Base-by-base conservation (phyloP, 2,797 vertebrate species). In the Schizopygopsis pylzovi region DNA sequence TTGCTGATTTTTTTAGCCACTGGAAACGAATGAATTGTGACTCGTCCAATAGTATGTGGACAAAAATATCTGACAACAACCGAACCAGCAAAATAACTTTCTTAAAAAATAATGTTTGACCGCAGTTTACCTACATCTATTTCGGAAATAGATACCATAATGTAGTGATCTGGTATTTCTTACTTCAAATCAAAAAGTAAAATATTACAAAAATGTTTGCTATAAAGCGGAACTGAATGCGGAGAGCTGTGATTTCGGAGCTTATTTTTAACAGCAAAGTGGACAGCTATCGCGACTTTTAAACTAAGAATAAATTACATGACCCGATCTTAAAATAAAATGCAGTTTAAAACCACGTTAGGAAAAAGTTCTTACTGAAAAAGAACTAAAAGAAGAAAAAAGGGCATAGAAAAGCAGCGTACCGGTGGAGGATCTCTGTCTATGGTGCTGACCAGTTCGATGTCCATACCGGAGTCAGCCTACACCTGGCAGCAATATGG, bases 401-500 rank as follows among this genome's bases (percentile, higher is more conserved):
- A 89, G 86, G 65, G 87, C 81, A 37, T 85, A 88, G 84, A 85
- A 92, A 92, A 90, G 83, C 83, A 91, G 93, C 93, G 91, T 88
- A 90, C 93, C 89, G 90, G 93, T 92, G 92, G 92, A 94, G 92
- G 93, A 92, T 83, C 22, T 85, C 87, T 89, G 82, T 84, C 90
- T 88, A 54, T 73, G 65, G 52, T 65, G 84, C 84, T 89, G 89
- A 90, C 89, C 89, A 56, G 82, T 81, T 84, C 85, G 68, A 59
- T 84, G 86, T 91, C 88, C 87, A 71, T 86, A 89, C 63, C 90
- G 91, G 88, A 79, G 67, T 93, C 90, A 92, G 91, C 90, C 87
- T 88, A 93, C 93, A 91, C 90, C 88, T 92, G 92, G 91, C 90
- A 90, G 92, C 91, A 93, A 92, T 89, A 92, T 91, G 93, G 91